Evolutionary conservation across 1,140 invertebrate genomes (phyloP).

Genomic region (Drosophila nigromelanica): DNA sequence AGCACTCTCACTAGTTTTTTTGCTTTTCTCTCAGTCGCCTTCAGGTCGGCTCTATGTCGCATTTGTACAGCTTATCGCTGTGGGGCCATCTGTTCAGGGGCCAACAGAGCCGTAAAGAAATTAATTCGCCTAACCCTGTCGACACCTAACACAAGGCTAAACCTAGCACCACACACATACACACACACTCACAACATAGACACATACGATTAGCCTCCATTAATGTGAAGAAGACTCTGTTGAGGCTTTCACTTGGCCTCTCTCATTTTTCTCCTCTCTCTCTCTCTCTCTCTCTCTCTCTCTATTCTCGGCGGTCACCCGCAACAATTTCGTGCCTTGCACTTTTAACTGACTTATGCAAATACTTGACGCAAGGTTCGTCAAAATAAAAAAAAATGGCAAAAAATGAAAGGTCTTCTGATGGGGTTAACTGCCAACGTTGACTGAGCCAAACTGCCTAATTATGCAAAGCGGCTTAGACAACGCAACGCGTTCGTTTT

Average conservation of each 20-base stretch:
- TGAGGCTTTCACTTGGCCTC: conserved; percentile 46
- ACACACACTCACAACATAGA: neutral
- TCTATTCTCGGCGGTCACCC: conserved; percentile 32
- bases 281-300: neutral
- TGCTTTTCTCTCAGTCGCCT: neutral
- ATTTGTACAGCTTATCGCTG: conserved; percentile 50
- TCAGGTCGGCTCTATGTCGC: conserved; percentile 10
- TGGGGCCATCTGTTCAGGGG: conserved; percentile 60
- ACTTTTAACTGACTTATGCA: conserved; percentile 59
- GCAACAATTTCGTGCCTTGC: conserved; percentile 56
- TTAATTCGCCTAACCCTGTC: conserved; percentile 80
- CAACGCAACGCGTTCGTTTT: conserved; percentile 18
- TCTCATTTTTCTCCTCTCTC: neutral
- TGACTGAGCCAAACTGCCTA: conserved; percentile 41
- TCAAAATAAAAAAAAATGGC: conserved; percentile 4
- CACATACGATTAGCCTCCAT: conserved; percentile 27
- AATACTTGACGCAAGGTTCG: conserved; percentile 41
- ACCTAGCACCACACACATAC: conserved; percentile 26
- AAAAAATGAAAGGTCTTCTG: conserved; percentile 12
- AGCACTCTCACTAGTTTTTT: neutral
- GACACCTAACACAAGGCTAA: conserved; percentile 68
- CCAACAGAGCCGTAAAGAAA: conserved; percentile 68
- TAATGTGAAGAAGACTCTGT: conserved; percentile 30
- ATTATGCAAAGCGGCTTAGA: conserved; percentile 65
- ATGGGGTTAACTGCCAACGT: conserved; percentile 28